Conservation (phyloP, 2,113 vertebrate genomes). For the Hystrix brachyura region DNA sequence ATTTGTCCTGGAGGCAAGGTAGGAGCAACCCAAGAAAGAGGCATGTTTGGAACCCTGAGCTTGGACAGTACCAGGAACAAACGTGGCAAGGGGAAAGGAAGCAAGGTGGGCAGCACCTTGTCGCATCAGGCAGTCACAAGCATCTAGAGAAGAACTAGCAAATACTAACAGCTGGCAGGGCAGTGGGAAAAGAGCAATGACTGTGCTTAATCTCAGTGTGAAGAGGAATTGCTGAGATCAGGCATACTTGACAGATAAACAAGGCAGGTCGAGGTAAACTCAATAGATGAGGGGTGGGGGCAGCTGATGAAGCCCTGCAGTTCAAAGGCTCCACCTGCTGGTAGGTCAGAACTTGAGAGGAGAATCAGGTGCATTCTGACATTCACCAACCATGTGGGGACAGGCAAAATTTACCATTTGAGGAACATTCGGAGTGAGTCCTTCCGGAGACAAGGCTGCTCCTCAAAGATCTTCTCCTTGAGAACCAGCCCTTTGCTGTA, state of each 20-base stretch:
- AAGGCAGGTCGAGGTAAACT: background rate
- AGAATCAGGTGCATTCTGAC: background rate
- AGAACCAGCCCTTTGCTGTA: constrained; percentile 97
- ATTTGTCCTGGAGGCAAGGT: background rate
- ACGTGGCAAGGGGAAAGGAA: background rate
- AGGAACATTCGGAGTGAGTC: constrained; percentile 97
- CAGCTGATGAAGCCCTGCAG: background rate
- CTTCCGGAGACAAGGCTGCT: constrained; percentile 95
- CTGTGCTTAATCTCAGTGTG: no score
- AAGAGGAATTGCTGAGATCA: background rate
- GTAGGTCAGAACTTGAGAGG: background rate
- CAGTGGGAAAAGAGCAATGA: background rate
- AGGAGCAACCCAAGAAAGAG: background rate
- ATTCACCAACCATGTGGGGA: background rate
- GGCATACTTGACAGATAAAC: background rate
- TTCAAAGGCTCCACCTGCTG: background rate
- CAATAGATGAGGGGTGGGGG: background rate
- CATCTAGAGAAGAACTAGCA: background rate
- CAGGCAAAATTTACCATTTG: constrained; percentile 90
- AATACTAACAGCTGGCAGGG: background rate
- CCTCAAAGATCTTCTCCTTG: constrained; percentile 97
- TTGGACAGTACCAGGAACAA: background rate
- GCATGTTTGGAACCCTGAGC: background rate
- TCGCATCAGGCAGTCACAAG: no score
- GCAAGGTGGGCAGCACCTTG: background rate